Evolutionary conservation across 2,797 vertebrate species (phyloP).

Genomic region (Liparis tanakae): DNA sequence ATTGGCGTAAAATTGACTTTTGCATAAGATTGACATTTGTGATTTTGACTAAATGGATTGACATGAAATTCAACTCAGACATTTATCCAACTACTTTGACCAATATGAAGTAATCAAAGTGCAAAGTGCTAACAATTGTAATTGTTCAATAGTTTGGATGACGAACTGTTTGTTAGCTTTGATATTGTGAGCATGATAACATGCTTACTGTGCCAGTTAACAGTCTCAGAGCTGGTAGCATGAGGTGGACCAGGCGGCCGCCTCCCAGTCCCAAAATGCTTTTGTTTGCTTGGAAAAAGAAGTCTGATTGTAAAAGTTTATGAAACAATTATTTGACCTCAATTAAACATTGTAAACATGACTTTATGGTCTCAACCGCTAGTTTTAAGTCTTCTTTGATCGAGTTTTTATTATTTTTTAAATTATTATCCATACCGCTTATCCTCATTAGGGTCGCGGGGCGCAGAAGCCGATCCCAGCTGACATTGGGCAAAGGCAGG

Average conservation of each 20-base stretch:
- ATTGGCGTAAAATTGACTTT: neutral
- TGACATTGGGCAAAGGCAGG: too few species aligned
- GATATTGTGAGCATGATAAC: neutral
- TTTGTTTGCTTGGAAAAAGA: neutral
- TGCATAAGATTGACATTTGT: neutral
- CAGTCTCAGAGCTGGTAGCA: conserved; percentile 1
- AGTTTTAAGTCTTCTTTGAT: neutral
- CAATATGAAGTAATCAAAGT: neutral
- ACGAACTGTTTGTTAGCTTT: neutral
- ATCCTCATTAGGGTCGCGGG: too few species aligned
- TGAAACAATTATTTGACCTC: neutral
- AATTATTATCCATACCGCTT: too few species aligned
- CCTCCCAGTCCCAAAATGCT: neutral
- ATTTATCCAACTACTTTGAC: neutral
- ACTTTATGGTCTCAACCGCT: neutral
- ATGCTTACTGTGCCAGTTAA: neutral
- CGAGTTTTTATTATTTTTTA: too few species aligned
- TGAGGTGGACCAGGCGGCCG: too few species aligned
- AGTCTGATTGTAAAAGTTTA: neutral
- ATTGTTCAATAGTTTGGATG: too few species aligned
- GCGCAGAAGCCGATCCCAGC: too few species aligned
- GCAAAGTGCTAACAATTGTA: neutral
- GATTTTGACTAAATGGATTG: neutral
- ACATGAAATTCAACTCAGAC: neutral
- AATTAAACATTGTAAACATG: too few species aligned